phyloP scores from a whole-genome alignment of 2,888 invertebrate species.

The Netelia melanura region DNA sequence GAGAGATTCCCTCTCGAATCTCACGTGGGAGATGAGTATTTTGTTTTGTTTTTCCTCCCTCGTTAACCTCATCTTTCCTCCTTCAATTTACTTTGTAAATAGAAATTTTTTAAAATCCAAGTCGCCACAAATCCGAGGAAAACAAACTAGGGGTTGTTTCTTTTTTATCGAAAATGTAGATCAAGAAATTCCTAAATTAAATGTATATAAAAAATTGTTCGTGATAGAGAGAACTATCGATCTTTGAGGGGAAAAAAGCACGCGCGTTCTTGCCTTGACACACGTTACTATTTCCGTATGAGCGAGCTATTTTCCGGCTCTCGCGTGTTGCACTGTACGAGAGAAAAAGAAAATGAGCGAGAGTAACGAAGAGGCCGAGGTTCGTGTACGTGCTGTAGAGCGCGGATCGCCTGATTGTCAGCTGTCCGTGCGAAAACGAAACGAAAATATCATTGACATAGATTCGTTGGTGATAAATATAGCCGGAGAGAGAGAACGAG shows the following conservation, averaged over 20 bases:
- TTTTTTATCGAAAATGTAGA: too few relatives aligned
- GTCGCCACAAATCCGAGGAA: too few relatives aligned
- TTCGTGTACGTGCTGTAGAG: constrained; percentile 18
- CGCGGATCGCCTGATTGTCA: constrained; percentile 79
- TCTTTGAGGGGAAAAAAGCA: constrained; percentile 43
- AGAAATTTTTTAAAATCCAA: too few relatives aligned
- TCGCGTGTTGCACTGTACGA: constrained; percentile 39
- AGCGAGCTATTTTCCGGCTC: constrained; percentile 10
- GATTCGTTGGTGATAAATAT: constrained; percentile 76
- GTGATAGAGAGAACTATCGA: constrained; percentile 22
- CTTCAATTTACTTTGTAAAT: too few relatives aligned
- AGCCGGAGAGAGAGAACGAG: constrained; percentile 67
- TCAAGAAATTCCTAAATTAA: too few relatives aligned
- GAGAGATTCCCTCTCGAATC: not conserved
- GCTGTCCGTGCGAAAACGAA: constrained; percentile 79
- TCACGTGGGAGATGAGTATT: not conserved
- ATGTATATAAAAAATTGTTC: not conserved
- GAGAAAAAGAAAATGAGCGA: constrained; percentile 24
- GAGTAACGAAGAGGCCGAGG: not conserved
- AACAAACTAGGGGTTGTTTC: too few relatives aligned
- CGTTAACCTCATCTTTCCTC: not conserved
- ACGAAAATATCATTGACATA: constrained; percentile 82
- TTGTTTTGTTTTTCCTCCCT: not conserved
- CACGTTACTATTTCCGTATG: constrained; percentile 62
- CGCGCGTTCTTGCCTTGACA: constrained; percentile 32